A percentile compares a stretch with the other conserved stretches of the same genome.
These are phyloP conservation scores for Ephestia elutella DNA, from an alignment of 1,140 invertebrate genomes.

Conservation along the genomic window DNA sequence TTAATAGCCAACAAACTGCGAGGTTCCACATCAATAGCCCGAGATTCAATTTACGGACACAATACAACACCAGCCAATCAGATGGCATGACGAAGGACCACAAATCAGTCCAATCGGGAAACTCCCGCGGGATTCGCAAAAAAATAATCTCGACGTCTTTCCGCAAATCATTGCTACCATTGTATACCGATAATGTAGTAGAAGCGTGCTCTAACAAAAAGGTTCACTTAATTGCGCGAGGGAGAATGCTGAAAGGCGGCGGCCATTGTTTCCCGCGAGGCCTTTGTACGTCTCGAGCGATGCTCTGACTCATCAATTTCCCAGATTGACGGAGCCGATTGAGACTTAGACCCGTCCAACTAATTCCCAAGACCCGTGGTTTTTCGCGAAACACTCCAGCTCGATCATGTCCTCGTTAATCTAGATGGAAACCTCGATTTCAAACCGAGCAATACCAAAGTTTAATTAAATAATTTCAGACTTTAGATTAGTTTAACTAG, in stretches of 20 bases:
- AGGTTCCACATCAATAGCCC: conserved; percentile 7
- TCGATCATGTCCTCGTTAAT: conserved; percentile 16
- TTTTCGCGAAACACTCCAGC: conserved; percentile 5
- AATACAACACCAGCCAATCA: conserved; percentile 35
- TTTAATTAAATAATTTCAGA: conserved; percentile 9
- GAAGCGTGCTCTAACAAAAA: conserved; percentile 62
- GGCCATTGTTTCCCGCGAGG: conserved; percentile 58
- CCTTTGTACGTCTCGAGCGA: conserved; percentile 46
- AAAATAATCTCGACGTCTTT: conserved; percentile 60
- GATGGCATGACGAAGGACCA: conserved; percentile 50
- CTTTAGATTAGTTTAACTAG: conserved; percentile 10
- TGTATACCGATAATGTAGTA: conserved; percentile 68
- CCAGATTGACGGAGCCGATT: conserved; percentile 54
- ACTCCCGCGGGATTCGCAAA: conserved; percentile 32
- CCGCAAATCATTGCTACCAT: conserved; percentile 67
- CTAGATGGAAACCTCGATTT: background rate
- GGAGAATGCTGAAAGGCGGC: conserved; percentile 57
- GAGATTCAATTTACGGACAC: conserved; percentile 34
- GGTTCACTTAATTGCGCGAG: conserved; percentile 64
- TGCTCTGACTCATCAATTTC: conserved; percentile 66
- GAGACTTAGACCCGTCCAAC: conserved; percentile 45
- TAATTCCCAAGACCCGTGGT: conserved; percentile 35
- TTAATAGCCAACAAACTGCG: background rate
- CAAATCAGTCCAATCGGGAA: conserved; percentile 47
- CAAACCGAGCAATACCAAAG: background rate